Evolutionary conservation across 2,888 invertebrate species (phyloP), one percentile per base, ranked within the genome.

Genomic region (Malachius bipustulatus): DNA sequence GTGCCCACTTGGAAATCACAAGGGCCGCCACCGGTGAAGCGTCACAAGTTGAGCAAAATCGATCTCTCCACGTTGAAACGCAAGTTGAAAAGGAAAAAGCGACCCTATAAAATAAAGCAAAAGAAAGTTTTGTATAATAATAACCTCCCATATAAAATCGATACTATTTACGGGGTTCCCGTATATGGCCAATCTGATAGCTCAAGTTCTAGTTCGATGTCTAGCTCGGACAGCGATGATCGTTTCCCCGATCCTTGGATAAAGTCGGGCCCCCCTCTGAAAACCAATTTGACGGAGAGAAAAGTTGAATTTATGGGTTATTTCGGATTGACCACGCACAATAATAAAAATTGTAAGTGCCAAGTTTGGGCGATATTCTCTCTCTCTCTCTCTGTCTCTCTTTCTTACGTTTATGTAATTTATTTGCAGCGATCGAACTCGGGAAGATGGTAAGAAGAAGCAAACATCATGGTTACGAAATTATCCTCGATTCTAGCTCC

Each of bases 241-340:
- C 60, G 68, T 28, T 60, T 61, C 36, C 33, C 53, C 10, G 59
- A 62, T 45, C 49, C 66, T n/a, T 64, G 63, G 57, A 71, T 77
- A 14, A 73, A 71, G 30, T 67, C 71, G 43, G 70, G 64, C 37
- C 66, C 64, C 38, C 69, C 69, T 4, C 57, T 63, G n/a, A 65
- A 66, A 43, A 55, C 64, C 11, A 67, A 69, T 43, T 58, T 63
- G 36, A 60, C 63, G 9, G 61, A 66, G 16, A 63, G 65, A 31
- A 72, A 81, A 54, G 54, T 71, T 10, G 62, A 70, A 10, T 80
- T 80, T 54, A 63, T 81, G 34, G 66, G 72, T 14, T 64, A 69
- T 45, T 72, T 80, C 42, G 71, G 67, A 32, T 59, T 81, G 38
- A 75, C 75, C 4, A 74, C 79, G n/a, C 65, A 67, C 36, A 62